A percentile compares a stretch with the other conserved stretches of the same genome.
phyloP scores from a whole-genome alignment of 2,113 vertebrate genomes.

The Heloderma charlesbogerti region DNA sequence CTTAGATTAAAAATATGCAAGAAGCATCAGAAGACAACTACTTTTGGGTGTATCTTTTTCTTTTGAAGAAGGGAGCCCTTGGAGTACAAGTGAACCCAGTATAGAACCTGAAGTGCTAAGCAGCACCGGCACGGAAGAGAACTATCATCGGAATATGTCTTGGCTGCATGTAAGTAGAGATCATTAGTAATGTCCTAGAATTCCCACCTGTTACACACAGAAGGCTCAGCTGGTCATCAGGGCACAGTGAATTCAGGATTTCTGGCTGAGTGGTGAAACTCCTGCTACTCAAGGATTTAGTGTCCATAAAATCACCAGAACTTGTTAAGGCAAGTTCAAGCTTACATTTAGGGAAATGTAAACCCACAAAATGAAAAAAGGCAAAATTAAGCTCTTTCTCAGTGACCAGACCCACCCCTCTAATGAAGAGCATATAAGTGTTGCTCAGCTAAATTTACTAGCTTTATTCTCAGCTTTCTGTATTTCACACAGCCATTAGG shows the following conservation, averaged over 20 bases:
- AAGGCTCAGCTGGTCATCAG: neutral
- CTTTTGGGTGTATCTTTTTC: conserved; percentile 77
- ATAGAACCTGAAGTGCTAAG: conserved; percentile 95
- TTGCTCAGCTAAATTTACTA: too few relatives aligned
- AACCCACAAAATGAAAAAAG: neutral
- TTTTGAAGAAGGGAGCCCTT: conserved; percentile 94
- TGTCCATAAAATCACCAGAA: too few relatives aligned
- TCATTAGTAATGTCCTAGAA: neutral
- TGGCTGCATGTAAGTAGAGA: conserved; percentile 93
- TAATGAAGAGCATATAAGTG: too few relatives aligned
- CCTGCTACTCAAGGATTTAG: neutral
- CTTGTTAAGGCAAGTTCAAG: neutral
- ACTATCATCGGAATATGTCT: conserved; percentile 97
- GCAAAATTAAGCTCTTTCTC: neutral
- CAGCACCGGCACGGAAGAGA: conserved; percentile 89
- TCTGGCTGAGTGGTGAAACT: neutral
- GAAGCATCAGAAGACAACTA: conserved; percentile 64
- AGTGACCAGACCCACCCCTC: neutral
- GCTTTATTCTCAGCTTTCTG: neutral
- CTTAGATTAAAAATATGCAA: conserved; percentile 73
- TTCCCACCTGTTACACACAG: neutral
- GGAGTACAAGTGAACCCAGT: conserved; percentile 97
- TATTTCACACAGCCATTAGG: neutral
- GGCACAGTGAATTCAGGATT: neutral
- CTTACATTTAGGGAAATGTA: neutral